Base-by-base conservation (phyloP, 2,888 invertebrate species). In the Carabus problematicus region DNA sequence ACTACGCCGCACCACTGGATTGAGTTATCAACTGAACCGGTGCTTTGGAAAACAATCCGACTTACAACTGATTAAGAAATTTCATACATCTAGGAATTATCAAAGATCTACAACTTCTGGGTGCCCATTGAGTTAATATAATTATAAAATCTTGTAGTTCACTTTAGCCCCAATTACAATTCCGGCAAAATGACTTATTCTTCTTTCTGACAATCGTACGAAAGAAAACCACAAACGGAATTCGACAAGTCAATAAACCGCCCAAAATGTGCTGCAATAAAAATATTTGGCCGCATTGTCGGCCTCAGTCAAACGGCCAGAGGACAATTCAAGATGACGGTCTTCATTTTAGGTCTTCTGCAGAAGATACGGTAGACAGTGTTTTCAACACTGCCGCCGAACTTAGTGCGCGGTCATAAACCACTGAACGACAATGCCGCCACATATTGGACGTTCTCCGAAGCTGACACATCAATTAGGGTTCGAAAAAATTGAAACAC, bases 361-460 rank as follows among this genome's bases (percentile, higher is more conserved):
- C 56, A 47, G 59, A 52, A 52, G 52, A 59, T 47, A 40, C 39
- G 42, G 49, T 58, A 66, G 66, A 66, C 66, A 66, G 66, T 47
- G 66, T 66, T 66, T 66, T 66, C 58, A 66, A 66, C 66, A 66
- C 66, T 58, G 66, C 58, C 66, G 66, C 66, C 66, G 56, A 66
- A 66, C 59, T 59, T 66, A 29, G 66, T 18, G 29, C 40, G 47
- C 40, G 47, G 49, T 66, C 66, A 55, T 66, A 66, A 66, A 66
- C 58, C 41, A 66, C 47, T 18, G 45, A n/a, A n/a, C 56, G 12
- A 16, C 41, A 7, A 29, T 43, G 40, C 39, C 14, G 41, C 49
- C 59, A 56, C 39, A 12, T 43, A 49, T 58, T 41, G 40, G 16
- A 47, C 66, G 40, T 66, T 66, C 66, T 39, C 19, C 59, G 66